phyloP scores from a whole-genome alignment of 2,113 vertebrate genomes.

The Trachemys scripta region DNA sequence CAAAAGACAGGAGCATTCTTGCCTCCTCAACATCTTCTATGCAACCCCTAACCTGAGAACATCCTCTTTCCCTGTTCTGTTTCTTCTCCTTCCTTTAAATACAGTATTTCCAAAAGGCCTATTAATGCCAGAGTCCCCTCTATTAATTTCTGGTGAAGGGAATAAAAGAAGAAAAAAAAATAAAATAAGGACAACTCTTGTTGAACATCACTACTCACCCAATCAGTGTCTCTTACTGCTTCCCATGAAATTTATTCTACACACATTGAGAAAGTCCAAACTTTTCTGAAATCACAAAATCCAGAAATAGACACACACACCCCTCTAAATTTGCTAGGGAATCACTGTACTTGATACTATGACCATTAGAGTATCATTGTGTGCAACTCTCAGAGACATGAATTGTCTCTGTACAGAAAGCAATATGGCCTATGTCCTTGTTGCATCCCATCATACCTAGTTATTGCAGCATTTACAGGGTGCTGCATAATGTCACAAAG shows the following conservation, averaged over 20 bases:
- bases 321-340: background rate
- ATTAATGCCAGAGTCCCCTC: background rate
- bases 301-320: background rate
- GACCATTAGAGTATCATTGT: background rate
- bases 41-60: background rate
- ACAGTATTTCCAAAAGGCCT: background rate
- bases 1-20: background rate
- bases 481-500: background rate
- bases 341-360: background rate
- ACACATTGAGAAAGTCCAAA: background rate
- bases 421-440: background rate
- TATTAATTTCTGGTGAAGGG: background rate
- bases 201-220: background rate
- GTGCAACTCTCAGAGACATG: background rate
- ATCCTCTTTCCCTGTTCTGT: background rate
- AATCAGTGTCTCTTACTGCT: background rate
- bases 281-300: background rate
- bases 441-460: background rate
- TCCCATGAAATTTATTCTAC: background rate
- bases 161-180: background rate
- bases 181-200: background rate
- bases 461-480: constrained; percentile 37
- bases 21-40: background rate
- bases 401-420: constrained; percentile 7
- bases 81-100: background rate